phyloP scores from a whole-genome alignment of 2,888 invertebrate genomes.

The Ryuthela nishihirai region DNA sequence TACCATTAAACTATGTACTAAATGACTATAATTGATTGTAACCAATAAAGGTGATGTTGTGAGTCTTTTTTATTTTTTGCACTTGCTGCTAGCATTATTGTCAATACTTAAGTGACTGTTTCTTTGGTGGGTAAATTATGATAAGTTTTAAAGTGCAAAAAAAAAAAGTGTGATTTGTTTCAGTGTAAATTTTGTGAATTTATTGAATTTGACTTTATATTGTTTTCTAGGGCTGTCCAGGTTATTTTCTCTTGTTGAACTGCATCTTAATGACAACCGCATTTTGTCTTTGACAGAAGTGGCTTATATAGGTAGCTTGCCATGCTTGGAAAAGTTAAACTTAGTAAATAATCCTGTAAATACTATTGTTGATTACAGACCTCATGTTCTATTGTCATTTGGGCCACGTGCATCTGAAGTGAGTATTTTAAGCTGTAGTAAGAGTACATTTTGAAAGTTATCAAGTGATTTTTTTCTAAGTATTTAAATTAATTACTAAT shows the following conservation, averaged over 20 bases:
- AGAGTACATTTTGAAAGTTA: neutral
- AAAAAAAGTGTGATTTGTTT: too few species aligned
- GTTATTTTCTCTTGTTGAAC: conserved; percentile 75
- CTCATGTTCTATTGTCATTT: conserved; percentile 83
- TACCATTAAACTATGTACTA: too few species aligned
- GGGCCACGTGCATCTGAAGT: conserved; percentile 68
- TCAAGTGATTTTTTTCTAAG: neutral
- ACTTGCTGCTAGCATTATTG: too few species aligned
- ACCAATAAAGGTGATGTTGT: too few species aligned
- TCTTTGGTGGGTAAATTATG: too few species aligned
- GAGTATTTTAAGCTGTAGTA: conserved; percentile 16
- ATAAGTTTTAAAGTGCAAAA: too few species aligned
- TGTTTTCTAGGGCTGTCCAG: conserved; percentile 57
- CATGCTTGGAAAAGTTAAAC: conserved; percentile 79
- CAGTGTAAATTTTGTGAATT: too few species aligned
- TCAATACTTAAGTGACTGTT: too few species aligned
- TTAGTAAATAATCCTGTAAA: conserved; percentile 88
- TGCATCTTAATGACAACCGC: conserved; percentile 82
- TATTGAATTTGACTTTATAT: neutral
- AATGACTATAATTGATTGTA: too few species aligned
- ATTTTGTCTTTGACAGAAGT: conserved; percentile 78
- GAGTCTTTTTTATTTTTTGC: too few species aligned
- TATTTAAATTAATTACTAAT: neutral
- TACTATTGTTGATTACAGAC: conserved; percentile 79
- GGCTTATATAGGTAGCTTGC: conserved; percentile 70